Evolutionary conservation across 2,888 invertebrate species (phyloP), one percentile per base, ranked within the genome.

Genomic region (Carterocephalus palaemon): DNA sequence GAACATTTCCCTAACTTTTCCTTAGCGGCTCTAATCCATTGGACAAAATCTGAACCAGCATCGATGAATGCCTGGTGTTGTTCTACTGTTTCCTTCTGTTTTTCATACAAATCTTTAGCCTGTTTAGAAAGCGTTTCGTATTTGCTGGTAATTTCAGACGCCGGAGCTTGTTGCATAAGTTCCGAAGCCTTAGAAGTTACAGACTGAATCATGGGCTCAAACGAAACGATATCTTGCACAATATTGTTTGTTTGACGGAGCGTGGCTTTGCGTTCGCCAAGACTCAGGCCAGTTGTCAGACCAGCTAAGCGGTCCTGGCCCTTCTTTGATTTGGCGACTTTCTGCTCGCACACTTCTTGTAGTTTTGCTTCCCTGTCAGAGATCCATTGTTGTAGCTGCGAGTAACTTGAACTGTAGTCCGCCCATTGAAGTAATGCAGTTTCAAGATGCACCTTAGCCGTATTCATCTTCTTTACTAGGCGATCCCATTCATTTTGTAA

Each of bases 121-220:
- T 96, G 95, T 70, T 96, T 96, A 23, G 94, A 94, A 12, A 98
- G 86, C 12, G 91, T 93, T 77, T 96, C 94, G 68, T 98, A 98
- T 80, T 97, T 96, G 47, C 90, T 92, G 1, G 96, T 94, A 46
- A 98, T 96, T 82, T 96, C 96, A 13, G 95, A 93, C 6, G 96
- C 96, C 1, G 97, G 96, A 41, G 93, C 94, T 49, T 94, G 95
- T 81, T 96, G 95, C 80, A 94, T 94, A 58, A 97, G 88, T 80
- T 96, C 96, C 59, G 95, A 95, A 52, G 97, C 97, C 86, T 97
- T 98, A 39, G 93, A 94, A 42, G 95, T 93, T 24, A 97, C 96
- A 28, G 97, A 97, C 75, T 97, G 96, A 62, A 98, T 96, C 95
- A 98, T 97, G 37, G 97, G 97, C 75, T 98, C 97, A 80, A 97